A percentile compares a stretch with the other conserved stretches of the same genome.
These are phyloP conservation scores for Harpagoxenus sublaevis DNA, from an alignment of 2,888 invertebrate genomes.

Conservation along the genomic window DNA sequence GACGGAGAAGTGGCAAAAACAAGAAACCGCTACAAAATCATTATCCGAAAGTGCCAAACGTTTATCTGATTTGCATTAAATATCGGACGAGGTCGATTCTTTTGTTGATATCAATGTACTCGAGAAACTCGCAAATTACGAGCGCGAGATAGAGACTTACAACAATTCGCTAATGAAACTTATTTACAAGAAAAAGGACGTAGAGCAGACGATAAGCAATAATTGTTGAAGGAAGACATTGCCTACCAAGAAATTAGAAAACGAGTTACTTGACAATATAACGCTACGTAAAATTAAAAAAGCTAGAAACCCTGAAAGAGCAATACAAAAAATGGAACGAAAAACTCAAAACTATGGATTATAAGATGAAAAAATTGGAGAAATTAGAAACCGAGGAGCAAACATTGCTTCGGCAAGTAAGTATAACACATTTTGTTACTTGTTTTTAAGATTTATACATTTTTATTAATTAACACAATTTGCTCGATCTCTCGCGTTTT, in stretches of 20 bases:
- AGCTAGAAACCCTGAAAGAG: constrained; percentile 80
- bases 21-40: constrained; percentile 86
- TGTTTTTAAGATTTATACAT: neutral
- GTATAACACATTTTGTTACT: neutral
- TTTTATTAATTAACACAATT: constrained; percentile 5
- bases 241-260: constrained; percentile 79
- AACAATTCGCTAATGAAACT: constrained; percentile 86
- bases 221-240: constrained; percentile 78
- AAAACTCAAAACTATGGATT: constrained; percentile 89
- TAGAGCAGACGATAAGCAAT: constrained; percentile 85
- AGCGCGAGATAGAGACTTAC: constrained; percentile 84
- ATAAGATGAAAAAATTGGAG: constrained; percentile 88
- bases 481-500: constrained; percentile 34
- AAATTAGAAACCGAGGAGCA: constrained; percentile 87
- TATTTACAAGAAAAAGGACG: constrained; percentile 87
- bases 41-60: constrained; percentile 86
- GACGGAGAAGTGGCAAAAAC: constrained; percentile 81
- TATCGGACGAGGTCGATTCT: constrained; percentile 88
- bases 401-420: constrained; percentile 86
- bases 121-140: constrained; percentile 82
- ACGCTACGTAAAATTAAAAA: constrained; percentile 76
- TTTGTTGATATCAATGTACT: constrained; percentile 80
- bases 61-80: constrained; percentile 87
- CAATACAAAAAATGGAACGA: constrained; percentile 78
- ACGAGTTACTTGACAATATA: constrained; percentile 79